These are phyloP conservation scores for Empis stercorea DNA, from an alignment of 2,888 invertebrate species.

Conservation along the genomic window DNA sequence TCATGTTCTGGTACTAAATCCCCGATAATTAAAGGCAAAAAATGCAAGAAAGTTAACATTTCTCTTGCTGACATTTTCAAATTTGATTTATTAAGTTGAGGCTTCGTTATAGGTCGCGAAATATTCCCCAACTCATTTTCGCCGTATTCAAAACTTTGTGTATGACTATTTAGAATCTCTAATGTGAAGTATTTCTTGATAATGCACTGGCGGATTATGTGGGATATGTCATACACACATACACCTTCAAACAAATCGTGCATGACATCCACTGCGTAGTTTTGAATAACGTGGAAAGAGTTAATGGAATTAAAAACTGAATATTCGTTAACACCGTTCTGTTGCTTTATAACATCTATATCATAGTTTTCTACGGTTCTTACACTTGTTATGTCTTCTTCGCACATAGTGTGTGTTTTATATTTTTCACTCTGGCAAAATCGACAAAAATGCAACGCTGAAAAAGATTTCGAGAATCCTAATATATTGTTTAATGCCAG, in stretches of 20 bases:
- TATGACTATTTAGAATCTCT: no score
- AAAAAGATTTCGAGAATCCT: slow-evolving; percentile 9
- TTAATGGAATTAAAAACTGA: slow-evolving; percentile 15
- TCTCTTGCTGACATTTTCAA: slow-evolving; percentile 8
- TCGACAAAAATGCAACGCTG: slow-evolving; percentile 16
- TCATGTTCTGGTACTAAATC: not conserved
- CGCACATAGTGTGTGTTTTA: slow-evolving; percentile 7
- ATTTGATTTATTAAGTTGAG: slow-evolving; percentile 1
- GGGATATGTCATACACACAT: slow-evolving; percentile 6
- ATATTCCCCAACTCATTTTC: slow-evolving; percentile 12
- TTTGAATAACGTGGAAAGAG: slow-evolving; percentile 15
- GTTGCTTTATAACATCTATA: slow-evolving; percentile 8
- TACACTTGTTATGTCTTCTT: slow-evolving; percentile 9
- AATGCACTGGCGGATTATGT: slow-evolving; percentile 6
- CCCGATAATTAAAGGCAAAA: not conserved
- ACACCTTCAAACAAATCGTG: slow-evolving; percentile 15
- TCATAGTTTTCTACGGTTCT: slow-evolving; percentile 12
- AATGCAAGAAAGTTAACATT: slow-evolving; percentile 1
- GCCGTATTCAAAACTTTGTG: no score
- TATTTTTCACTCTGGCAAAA: not conserved
- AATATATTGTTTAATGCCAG: not conserved
- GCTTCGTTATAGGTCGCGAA: slow-evolving; percentile 7
- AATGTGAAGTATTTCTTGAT: no score
- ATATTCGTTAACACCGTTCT: slow-evolving; percentile 15
- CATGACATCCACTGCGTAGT: slow-evolving; percentile 7